Evolutionary conservation across 2,113 vertebrate genomes (phyloP), one percentile per base, ranked within the genome.

Genomic region (Chrysemys picta): DNA sequence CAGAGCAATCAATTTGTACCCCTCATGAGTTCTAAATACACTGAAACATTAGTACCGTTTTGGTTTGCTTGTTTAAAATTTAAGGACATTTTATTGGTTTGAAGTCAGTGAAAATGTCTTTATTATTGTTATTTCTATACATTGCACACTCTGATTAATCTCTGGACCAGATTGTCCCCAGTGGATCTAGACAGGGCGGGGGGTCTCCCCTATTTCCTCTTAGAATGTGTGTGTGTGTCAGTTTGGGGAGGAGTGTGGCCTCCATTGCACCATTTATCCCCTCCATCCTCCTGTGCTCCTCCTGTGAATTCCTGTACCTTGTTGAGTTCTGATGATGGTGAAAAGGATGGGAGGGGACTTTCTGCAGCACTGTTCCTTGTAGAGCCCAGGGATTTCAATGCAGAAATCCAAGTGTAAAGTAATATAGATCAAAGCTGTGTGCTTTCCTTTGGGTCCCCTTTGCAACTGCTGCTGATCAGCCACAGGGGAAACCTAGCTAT

Each of bases 51-150:
- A 91, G 13, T 4, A 2, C 0, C 0, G 2, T 75, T 89, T 27
- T 42, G 50, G 31, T 88, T 89, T 79, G 82, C 13, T 16, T 90
- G 35, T 95, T 92, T 45, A 88, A 31, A 22, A 25, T 89, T 79
- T 1, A 85, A 80, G 86, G 22, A 2, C 52, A 9, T 95, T 86
- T 86, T 52, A 56, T 92, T 93, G 69, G 89, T 38, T 97, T 47
- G 83, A 76, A 38, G 13, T 85, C 57, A n/a, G 8, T 81, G 78
- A 91, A 95, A 82, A 92, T 53, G 5, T 50, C 17, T 69, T 93
- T 49, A 72, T 81, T 6, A 14, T 62, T 92, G 4, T 54, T 93
- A 54, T 65, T 96, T 95, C 85, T 78, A 80, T 89, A 54, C 38
- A 56, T 95, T 38, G 78, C 19, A 49, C 16, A 16, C 10, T 76